Evolutionary conservation across 2,797 vertebrate species (phyloP).

Genomic region (Acanthis flammea): DNA sequence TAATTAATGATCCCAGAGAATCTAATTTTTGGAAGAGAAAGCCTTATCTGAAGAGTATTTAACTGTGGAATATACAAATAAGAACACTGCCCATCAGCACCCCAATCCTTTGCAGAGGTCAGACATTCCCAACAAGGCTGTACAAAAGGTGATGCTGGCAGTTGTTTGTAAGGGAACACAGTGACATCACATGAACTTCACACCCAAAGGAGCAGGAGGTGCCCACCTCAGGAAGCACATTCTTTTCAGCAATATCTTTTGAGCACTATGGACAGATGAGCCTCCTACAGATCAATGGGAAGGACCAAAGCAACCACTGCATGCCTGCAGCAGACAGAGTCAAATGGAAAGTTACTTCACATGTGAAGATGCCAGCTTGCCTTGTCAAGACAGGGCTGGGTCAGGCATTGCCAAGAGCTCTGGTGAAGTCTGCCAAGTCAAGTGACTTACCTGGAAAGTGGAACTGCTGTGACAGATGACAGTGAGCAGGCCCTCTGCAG

Average conservation of each 20-base stretch:
- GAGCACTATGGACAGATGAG: neutral
- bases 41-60: neutral
- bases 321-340: neutral
- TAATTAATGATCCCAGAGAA: neutral
- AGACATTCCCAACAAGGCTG: neutral
- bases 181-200: fast-evolving
- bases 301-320: neutral
- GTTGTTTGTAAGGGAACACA: neutral
- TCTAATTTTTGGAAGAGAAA: neutral
- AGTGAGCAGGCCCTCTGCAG: neutral
- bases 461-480: neutral
- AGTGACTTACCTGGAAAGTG: neutral
- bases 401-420: neutral
- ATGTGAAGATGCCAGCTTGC: neutral
- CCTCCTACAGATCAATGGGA: neutral
- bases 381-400: neutral
- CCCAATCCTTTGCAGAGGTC: neutral
- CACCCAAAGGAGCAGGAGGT: neutral
- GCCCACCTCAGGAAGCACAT: neutral
- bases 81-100: neutral
- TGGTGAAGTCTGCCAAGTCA: neutral
- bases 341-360: neutral
- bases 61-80: neutral
- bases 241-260: neutral
- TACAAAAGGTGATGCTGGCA: neutral